Base-by-base conservation (phyloP, 2,113 vertebrate genomes). In the Paramormyrops kingsleyae region DNA sequence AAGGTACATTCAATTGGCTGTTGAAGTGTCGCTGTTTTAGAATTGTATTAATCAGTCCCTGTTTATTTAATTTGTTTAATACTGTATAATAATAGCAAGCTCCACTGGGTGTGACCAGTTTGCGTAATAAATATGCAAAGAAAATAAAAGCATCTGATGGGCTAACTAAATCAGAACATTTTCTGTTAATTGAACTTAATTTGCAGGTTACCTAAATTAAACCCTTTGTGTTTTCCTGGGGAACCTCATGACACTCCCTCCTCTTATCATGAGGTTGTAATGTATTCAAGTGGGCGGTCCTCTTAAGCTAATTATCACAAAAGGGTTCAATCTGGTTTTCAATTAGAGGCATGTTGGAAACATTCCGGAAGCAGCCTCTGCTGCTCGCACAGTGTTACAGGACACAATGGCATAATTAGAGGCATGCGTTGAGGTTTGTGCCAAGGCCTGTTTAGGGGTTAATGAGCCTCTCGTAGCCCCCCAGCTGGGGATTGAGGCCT, bases 381-480 rank as follows among this genome's bases (percentile, higher is more conserved):
- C 96, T 96, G 95, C 96, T 94, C 88, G 47, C 35, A 15, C 77
- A 87, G 89, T 83, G 52, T 84, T 66, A 53, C 56, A 47, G 83
- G 46, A n/a, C 44, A 27, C 44, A 13, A 59, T n/a, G 44, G 87
- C 80, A 80, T 90, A 90, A 90, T 90, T 90, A 90, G 53, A 84
- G 80, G 66, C 35, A 24, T n/a, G 88, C 13, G 39, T 52, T 5
- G 80, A 95, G 97, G 95, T 97, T 97, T 97, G 98, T 96, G 96
- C 97, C 94, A 96, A 96, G 50, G 98, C 97, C 98, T 99, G 97
- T 99, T 99, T 99, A 99, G 98, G 98, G 98, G 98, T 99, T 99
- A 99, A 99, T 99, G 98, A 99, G 99, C 97, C 98, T 97, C 97
- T 97, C 96, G 97, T 97, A 98, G 98, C 97, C 97, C 97, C 97